Base-by-base conservation (phyloP, 2,888 invertebrate genomes). In the Cerastoderma edule region DNA sequence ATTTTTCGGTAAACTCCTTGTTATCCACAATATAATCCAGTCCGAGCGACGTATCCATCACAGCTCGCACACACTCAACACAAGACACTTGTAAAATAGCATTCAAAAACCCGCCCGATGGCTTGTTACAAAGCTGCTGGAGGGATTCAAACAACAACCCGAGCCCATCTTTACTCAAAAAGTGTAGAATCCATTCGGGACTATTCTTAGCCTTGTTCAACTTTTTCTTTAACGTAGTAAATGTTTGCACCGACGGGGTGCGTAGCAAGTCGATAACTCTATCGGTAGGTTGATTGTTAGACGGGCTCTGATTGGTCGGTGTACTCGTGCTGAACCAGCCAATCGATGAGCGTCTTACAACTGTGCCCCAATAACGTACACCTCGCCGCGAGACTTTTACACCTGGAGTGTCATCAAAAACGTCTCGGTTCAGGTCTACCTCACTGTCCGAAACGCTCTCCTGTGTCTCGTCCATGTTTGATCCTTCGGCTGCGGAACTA, bases 11-110 rank as follows among this genome's bases (percentile, higher is more conserved):
- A 94, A 98, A 97, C 93, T 98, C 98, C 87, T 96, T 96, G 94
- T 97, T 97, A 94, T 98, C 98, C 89, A 98, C 97, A 93, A 98
- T 98, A 94, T 97, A 97, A 94, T 98, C 98, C 94, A 98, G 95
- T 89, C 97, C 97, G 93, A 97, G 96, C 89, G 97, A 95, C 92
- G 97, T 96, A 94, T 97, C 97, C 97, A 97, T 97, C 69, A 85
- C 84, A 67, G 83, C 82, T 54, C 80, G 75, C 35, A 88, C 80
- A 70, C 87, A 88, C 78, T 86, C 85, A 44, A 85, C 84, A 82
- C 87, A 88, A 68, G 84, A 86, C 56, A 85, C 78, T 77, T 86
- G 86, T 69, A 89, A 83, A 77, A 88, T 78, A 56, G 74, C 84
- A 85, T 87, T 85, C 69, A 85, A 75, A 76, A 89, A 87, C 76